Base-by-base conservation (phyloP, 2,113 vertebrate genomes). In the Sylvilagus bachmani region DNA sequence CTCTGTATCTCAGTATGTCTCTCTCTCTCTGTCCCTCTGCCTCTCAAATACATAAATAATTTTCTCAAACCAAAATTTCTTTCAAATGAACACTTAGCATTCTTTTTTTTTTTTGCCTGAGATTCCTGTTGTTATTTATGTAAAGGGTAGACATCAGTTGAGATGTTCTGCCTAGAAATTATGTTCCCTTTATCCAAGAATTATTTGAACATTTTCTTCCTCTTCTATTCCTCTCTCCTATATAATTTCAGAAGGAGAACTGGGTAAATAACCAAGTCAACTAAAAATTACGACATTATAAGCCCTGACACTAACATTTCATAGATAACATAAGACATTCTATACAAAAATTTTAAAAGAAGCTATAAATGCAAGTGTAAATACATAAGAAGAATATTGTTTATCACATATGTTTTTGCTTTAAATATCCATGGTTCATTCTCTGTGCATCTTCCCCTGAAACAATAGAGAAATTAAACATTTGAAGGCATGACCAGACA, bases 401-500 rank as follows among this genome's bases (percentile, higher is more conserved):
- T 93, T 84, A 31, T 80, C 2, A 7, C 53, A 5, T 1, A 29
- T 33, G 24, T n/a, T 78, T 81, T 86, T 12, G n/a, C 53, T 90
- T 73, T 89, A 86, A 85, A 58, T 55, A 75, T 16, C 19, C 55
- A 58, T 58, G 55, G 61, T 66, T 82, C 21, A 13, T 73, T 84
- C 33, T 82, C 73, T 62, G 33, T 53, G 17, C 10, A 73, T 17
- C 24, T 27, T 78, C 5, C 12, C 33, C 0, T 67, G 25, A 31
- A 77, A 58, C 22, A 91, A 27, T 36, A 6, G n/a, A 86, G 55
- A 86, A 62, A 0, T 24, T 49, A 53, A 83, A 62, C 21, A 69
- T 84, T 58, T 51, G 44, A 95, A 90, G 19, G 78, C 6, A 33
- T 25, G 21, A 66, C 53, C 9, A 94, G 13, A 90, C 82, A 89